Evolutionary conservation across 1,140 invertebrate genomes (phyloP).

Genomic region (Chionoecetes opilio): DNA sequence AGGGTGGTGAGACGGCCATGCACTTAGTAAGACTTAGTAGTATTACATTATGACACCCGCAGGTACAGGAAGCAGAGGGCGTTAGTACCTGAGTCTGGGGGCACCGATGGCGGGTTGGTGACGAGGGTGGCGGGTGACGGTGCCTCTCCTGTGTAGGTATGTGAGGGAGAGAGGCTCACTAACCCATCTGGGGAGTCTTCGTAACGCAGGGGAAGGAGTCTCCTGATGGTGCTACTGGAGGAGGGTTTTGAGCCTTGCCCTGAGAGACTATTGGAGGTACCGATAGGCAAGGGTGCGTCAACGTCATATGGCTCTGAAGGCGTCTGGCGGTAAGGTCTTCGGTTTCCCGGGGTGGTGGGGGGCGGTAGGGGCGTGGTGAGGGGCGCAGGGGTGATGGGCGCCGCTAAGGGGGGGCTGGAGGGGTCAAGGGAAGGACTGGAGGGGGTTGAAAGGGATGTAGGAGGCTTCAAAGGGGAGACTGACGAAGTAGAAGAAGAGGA

Average conservation of each 20-base stretch:
- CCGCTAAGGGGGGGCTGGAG: background rate
- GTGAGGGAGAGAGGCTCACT: background rate
- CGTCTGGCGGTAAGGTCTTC: background rate
- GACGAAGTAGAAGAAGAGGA: background rate
- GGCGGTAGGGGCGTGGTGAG: background rate
- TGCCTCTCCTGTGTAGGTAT: background rate
- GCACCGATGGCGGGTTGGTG: background rate
- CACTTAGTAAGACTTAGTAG: background rate
- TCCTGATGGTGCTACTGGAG: background rate
- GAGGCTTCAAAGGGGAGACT: background rate
- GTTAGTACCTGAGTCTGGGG: background rate
- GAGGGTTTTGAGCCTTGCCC: background rate
- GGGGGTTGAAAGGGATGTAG: background rate
- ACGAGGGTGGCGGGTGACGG: background rate
- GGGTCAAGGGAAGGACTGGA: background rate
- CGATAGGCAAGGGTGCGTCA: background rate
- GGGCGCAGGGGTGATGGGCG: background rate
- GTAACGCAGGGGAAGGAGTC: background rate
- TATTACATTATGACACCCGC: background rate
- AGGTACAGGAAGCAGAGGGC: background rate
- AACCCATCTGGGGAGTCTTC: background rate
- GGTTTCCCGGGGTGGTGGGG: background rate
- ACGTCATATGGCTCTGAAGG: constrained; percentile 49
- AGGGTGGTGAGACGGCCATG: background rate
- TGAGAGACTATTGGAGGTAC: background rate